Evolutionary conservation across 2,888 invertebrate genomes (phyloP).

Genomic region (Philopedon plagiatum): DNA sequence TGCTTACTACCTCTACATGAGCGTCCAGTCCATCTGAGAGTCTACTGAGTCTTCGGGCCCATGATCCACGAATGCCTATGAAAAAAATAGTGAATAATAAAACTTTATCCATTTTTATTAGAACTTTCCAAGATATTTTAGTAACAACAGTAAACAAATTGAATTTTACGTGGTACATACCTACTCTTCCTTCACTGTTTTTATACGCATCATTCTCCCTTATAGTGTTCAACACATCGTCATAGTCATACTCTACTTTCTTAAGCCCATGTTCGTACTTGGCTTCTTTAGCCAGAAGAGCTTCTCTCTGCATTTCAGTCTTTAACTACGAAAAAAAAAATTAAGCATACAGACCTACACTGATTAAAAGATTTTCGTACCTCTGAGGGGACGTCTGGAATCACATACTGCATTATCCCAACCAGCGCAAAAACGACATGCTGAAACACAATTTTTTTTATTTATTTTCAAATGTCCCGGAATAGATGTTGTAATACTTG

Average conservation of each 20-base stretch:
- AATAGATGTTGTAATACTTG: too few relatives aligned
- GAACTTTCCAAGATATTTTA: neutral
- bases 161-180: conserved; percentile 35
- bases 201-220: conserved; percentile 69
- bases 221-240: conserved; percentile 76
- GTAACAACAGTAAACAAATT: neutral
- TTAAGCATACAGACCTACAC: neutral
- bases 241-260: conserved; percentile 77
- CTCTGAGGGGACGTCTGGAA: conserved; percentile 88
- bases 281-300: conserved; percentile 86
- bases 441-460: conserved; percentile 71
- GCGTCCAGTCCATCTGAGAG: conserved; percentile 83
- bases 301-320: conserved; percentile 88
- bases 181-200: conserved; percentile 56
- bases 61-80: conserved; percentile 72
- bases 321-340: conserved; percentile 65
- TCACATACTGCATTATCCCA: conserved; percentile 90
- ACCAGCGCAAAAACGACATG: conserved; percentile 91
- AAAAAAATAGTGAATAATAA: neutral
- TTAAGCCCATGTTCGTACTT: conserved; percentile 86
- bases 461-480: too few relatives aligned
- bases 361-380: conserved; percentile 62
- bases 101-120: neutral
- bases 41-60: conserved; percentile 80
- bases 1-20: conserved; percentile 77